Evolutionary conservation across 2,113 vertebrate genomes (phyloP), one percentile per base, ranked within the genome.

Genomic region (Hyla sarda): DNA sequence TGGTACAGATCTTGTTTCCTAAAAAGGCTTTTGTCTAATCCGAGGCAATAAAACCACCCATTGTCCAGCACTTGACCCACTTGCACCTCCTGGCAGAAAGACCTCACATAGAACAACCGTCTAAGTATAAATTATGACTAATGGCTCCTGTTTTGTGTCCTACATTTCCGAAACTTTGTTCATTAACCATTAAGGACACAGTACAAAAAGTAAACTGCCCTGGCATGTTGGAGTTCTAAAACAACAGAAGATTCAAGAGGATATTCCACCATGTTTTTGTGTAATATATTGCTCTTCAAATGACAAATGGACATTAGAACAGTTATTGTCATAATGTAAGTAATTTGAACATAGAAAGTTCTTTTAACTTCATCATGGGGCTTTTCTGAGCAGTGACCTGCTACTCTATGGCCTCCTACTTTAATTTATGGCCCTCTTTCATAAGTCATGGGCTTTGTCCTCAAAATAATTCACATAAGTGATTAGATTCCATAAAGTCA

Each of bases 1-100:
- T 62, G 77, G 75, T 58, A 81, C 45, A 86, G 82, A 86, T 82
- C 37, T 19, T 82, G 12, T 41, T 37, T 54, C 52, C 37, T 81
- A 50, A 86, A 71, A 56, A 12, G 60, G 9, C 76, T 86, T 23
- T 56, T 71, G 76, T 80, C 52, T 58, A 81, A 86, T 73, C 77
- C 62, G 60, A 50, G 12, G 76, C 48, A 58, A 45, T 74, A 25
- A 80, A 81, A 80, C 77, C 34, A 47, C 21, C 65, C 75, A 86
- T 72, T 86, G 65, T 79, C 7, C n/a, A 25, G 37, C 37, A 80
- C 76, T 86, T 86, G 76, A 85, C 60, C 82, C 83, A 84, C 83
- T 76, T 76, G 72, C 48, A 75, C 41, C 58, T 48, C 41, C n/a
- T 79, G 75, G 75, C 84, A 86, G 34, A 58, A 14, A 19, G 67